These are phyloP conservation scores for Lasioglossum villosulum DNA, from an alignment of 2,888 invertebrate genomes.

Conservation along the genomic window DNA sequence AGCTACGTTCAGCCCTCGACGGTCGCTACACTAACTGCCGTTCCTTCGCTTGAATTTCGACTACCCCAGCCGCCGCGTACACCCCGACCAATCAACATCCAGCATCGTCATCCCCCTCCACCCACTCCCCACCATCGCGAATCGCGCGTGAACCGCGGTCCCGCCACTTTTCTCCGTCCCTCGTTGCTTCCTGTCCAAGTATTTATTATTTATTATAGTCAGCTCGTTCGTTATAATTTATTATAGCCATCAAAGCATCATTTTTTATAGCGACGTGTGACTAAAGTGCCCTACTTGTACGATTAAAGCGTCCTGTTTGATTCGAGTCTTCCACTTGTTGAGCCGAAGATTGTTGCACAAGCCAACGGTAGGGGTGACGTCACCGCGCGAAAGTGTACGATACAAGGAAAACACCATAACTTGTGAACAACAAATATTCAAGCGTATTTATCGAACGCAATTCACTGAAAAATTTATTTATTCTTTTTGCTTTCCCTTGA, in stretches of 20 bases:
- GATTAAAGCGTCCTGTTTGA: background rate
- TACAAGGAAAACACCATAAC: no score
- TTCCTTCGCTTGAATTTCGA: constrained; percentile 80
- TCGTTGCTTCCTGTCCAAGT: background rate
- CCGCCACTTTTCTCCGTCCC: background rate
- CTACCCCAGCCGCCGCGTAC: constrained; percentile 70
- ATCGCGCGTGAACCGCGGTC: constrained; percentile 7
- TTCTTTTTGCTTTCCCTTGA: background rate
- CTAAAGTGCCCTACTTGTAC: background rate
- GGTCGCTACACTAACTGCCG: constrained; percentile 82
- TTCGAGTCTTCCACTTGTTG: background rate
- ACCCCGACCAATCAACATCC: constrained; percentile 67
- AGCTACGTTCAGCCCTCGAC: constrained; percentile 79
- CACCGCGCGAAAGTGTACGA: no score
- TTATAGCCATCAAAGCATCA: background rate
- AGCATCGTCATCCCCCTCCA: constrained; percentile 1
- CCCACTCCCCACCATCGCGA: background rate
- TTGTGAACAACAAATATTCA: no score
- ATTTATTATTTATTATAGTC: background rate
- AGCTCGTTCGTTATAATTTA: no score
- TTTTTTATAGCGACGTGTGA: background rate
- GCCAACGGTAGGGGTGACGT: background rate
- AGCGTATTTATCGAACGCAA: background rate
- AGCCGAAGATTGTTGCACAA: background rate
- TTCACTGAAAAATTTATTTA: background rate